phyloP scores from a whole-genome alignment of 2,888 invertebrate genomes.

The Thysanoteuthis rhombus region DNA sequence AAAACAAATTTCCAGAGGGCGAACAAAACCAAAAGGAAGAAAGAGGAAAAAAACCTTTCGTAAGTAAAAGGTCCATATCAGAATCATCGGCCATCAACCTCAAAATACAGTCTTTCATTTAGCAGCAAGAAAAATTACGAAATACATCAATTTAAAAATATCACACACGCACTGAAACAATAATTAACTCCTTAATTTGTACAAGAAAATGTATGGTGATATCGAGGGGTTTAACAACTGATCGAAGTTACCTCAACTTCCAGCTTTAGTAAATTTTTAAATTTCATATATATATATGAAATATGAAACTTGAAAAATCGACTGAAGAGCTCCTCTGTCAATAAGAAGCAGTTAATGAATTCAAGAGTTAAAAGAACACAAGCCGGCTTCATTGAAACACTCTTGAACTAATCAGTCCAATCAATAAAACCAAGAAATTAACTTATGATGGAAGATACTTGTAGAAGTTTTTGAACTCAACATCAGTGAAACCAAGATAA shows the following conservation, averaged over 20 bases:
- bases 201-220: too few relatives aligned
- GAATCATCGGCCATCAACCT: neutral
- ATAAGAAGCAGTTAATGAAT: too few relatives aligned
- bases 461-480: too few relatives aligned
- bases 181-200: neutral
- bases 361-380: too few relatives aligned
- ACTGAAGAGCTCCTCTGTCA: too few relatives aligned
- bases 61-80: neutral
- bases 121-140: neutral
- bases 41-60: neutral
- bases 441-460: neutral
- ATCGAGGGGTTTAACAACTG: too few relatives aligned
- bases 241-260: too few relatives aligned
- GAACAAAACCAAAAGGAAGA: neutral
- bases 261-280: too few relatives aligned
- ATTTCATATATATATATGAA: too few relatives aligned
- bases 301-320: too few relatives aligned
- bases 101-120: neutral
- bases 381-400: neutral
- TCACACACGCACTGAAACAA: neutral
- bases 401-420: neutral
- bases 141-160: neutral
- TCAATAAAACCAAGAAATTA: neutral
- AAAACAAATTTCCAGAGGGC: neutral
- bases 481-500: too few relatives aligned